Base-by-base conservation (phyloP, 2,888 invertebrate species). In the Amphiduros pacificus region DNA sequence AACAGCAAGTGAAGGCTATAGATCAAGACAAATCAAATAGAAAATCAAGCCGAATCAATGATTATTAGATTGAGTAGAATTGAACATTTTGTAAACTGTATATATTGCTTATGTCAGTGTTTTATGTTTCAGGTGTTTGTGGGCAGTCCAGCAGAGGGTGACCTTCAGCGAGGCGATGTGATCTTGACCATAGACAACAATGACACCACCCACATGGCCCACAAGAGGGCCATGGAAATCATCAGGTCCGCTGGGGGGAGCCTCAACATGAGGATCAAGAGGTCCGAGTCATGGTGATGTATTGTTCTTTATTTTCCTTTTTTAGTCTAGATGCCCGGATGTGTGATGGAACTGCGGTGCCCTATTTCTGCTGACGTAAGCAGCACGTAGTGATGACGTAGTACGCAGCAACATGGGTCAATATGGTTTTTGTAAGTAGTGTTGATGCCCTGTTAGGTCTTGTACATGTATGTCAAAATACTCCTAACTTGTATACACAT, bases 121-220 rank as follows among this genome's bases (percentile, higher is more conserved):
- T n/a, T 50, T 14, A 1, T 20, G 14, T 26, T n/a, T 11, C 87
- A 96, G 95, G 93, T 94, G 78, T 91, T 91, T 76, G 88, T 89
- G 62, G 91, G 92, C 68, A 90, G 90, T 67, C 93, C 93, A 1
- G 89, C 92, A n/a, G 90, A 91, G 74, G 90, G 90, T 57, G 90
- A 90, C 75, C 87, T 96, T 71, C 88, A 91, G 72, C 88, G 92
- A 70, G 95, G 95, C 71, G 96, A 96, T 85, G 88, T 94, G 77
- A 91, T 96, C 77, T 88, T 91, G 72, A 92, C 93, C 85, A 90
- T 96, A 74, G 91, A 91, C 80, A 92, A 92, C 80, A 92, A 92
- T 84, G 94, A 94, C 84, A 89, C 91, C 52, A 87, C 91, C 65
- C 91, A 92, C 79, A 86, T 95, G 77, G 87, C 92, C 75, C 95